Base-by-base conservation (phyloP, 2,113 vertebrate genomes). In the Tachysurus vachellii region DNA sequence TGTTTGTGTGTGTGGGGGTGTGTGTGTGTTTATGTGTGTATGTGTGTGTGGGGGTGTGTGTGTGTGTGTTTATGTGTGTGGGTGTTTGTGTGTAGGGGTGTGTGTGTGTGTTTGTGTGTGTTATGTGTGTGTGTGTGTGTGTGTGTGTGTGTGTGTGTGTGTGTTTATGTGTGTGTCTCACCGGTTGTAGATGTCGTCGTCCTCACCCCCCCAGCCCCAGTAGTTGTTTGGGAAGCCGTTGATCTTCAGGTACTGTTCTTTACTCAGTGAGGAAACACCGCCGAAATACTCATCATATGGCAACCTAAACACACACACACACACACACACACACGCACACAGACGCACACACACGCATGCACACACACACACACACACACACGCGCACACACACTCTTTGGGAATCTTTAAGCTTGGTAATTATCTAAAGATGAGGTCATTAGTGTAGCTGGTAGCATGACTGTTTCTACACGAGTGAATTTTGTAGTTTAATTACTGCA, bases 121-220 rank as follows among this genome's bases (percentile, higher is more conserved):
- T 16, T 28, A n/a, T 36, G 36, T 36, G 2, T 50, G 11, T 50
- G 13, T 28, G 53, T 57, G 53, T 21, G 53, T 80, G 14, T 81
- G n/a, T 81, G 56, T 13, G 56, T 56, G 13, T 56, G 26, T 79
- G 76, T 53, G 75, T 59, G 28, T 81, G 57, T 44, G 31, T 61
- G 80, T 44, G 36, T 16, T 28, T 81, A 31, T 81, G 31, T 82
- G 17, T 42, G 28, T 36, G 57, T 36, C 85, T 90, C 94, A 96
- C 96, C 96, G 95, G 92, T 96, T 96, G 90, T 94, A 97, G 89
- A 97, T 96, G 89, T 97, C 96, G 17, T 97, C 96, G 64, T 97
- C 96, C 94, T 97, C 96, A 0, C 96, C 96, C 84, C 96, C 96
- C 96, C 96, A 97, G 85, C 96, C 96, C 96, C 96, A 97, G 42